Conservation (phyloP, 2,888 invertebrate genomes). For the Pseudanteris insignis region DNA sequence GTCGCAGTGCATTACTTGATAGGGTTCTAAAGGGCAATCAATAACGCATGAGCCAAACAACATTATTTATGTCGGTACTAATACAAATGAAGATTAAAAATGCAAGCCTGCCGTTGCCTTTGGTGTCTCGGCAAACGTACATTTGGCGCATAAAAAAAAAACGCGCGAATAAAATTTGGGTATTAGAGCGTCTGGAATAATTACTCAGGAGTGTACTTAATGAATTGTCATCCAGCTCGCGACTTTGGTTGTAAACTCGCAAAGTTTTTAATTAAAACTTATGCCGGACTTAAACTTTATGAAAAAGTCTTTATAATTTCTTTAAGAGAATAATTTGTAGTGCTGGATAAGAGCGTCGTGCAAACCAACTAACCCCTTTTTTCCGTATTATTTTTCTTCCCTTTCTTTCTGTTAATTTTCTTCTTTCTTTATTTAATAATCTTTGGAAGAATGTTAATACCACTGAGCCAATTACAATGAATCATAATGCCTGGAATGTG, state of each 20-base stretch:
- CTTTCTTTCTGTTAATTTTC: too few relatives aligned
- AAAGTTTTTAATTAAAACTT: conserved; percentile 43
- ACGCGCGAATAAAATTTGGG: conserved; percentile 9
- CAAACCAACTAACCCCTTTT: conserved; percentile 28
- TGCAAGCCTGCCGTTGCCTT: too few relatives aligned
- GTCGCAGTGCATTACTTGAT: too few relatives aligned
- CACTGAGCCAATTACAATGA: conserved; percentile 30
- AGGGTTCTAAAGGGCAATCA: too few relatives aligned
- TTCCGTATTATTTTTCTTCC: too few relatives aligned
- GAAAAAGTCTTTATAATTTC: conserved; percentile 41
- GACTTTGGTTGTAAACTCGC: conserved; percentile 31
- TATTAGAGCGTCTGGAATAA: conserved; percentile 28
- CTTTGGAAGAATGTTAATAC: conserved; percentile 27
- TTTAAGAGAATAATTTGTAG: conserved; percentile 39
- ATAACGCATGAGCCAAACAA: too few relatives aligned
- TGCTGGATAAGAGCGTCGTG: conserved; percentile 17
- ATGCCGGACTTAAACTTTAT: conserved; percentile 29
- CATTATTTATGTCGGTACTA: too few relatives aligned
- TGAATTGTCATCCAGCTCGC: conserved; percentile 36
- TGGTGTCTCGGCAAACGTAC: too few relatives aligned
- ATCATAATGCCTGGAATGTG: conserved; percentile 25
- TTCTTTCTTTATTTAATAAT: conserved; percentile 10
- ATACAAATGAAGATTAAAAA: too few relatives aligned
- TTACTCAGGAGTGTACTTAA: conserved; percentile 33
- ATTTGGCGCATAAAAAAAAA: conserved; percentile 23